A percentile compares a stretch with the other conserved stretches of the same genome.
Conservation (phyloP, 2,888 invertebrate species). For the Thelaira solivaga region DNA sequence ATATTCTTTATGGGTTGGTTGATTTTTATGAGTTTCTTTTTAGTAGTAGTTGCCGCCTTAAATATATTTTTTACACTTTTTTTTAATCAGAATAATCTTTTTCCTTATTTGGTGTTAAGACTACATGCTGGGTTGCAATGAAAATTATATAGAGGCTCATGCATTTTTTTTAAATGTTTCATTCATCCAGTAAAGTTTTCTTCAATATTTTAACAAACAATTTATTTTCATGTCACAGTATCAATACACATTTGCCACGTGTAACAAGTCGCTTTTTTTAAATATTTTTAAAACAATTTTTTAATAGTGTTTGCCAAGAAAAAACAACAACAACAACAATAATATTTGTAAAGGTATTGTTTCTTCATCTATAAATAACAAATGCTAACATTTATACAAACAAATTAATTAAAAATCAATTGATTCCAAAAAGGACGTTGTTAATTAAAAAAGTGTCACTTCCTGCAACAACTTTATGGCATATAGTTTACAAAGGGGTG, state of each 20-base stretch:
- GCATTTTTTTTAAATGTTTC: not conserved
- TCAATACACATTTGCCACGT: constrained; percentile 16
- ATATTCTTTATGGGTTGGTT: constrained; percentile 21
- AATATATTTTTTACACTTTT: constrained; percentile 4
- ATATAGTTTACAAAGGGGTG: not conserved
- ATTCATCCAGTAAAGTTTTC: constrained; percentile 23
- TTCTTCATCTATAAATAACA: not conserved
- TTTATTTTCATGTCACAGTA: constrained; percentile 39
- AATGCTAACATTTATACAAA: too few species aligned
- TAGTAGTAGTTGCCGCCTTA: constrained; percentile 45
- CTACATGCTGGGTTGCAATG: constrained; percentile 19
- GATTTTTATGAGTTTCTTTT: constrained; percentile 7
- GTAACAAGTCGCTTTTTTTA: constrained; percentile 37
- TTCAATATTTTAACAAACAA: constrained; percentile 27
- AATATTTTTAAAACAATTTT: not conserved
- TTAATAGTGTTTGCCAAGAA: not conserved
- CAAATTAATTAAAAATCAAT: not conserved
- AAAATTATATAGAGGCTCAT: not conserved
- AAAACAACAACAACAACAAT: not conserved
- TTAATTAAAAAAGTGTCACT: constrained; percentile 42
- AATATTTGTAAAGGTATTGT: not conserved
- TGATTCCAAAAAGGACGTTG: not conserved
- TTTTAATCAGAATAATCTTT: not conserved
- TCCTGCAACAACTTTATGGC: constrained; percentile 18
- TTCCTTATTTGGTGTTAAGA: constrained; percentile 23